Evolutionary conservation across 2,113 vertebrate species (phyloP), one percentile per base, ranked within the genome.

Genomic region (Bagarius yarrelli): DNA sequence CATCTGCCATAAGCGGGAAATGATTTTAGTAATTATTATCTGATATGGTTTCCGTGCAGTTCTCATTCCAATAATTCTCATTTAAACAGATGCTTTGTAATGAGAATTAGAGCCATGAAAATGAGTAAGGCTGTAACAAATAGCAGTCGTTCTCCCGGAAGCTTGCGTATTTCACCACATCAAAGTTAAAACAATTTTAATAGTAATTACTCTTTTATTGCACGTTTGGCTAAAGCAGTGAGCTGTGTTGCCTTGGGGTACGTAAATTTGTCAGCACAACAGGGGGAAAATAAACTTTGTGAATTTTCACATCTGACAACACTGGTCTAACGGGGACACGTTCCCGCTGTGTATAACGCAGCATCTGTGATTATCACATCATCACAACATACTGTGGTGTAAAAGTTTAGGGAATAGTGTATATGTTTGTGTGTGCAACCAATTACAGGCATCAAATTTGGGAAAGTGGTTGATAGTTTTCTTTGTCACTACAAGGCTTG

Each of bases 181-280:
- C 14, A 32, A 79, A 55, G 12, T 47, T 44, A 71, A 64, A 61
- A 27, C 32, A 34, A 47, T 50, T 66, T 64, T 66, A 32, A 74
- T 74, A 30, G 36, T 73, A 74, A 81, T 81, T 74, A 74, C 47
- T 63, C 44, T 74, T 81, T 73, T 74, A 74, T 56, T 74, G 70
- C 55, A 11, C 50, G 8, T 64, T 56, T 81, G 70, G 74, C 57
- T 81, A 50, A 71, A 80, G 21, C 55, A 14, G 63, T 9, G 57
- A 81, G 63, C 32, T 14, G 18, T 40, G 23, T 61, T 30, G 69
- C 79, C 59, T 81, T 5, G 11, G 56, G 69, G 70, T 80, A 3
- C 61, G 23, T 34, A 13, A 55, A 27, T n/a, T 32, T 8, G 59
- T 8, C 74, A 25, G 50, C 36, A 56, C 32, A n/a, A 56, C 21